Base-by-base conservation (phyloP, 92 coral and sea anemone species). In the Meandrina meandrites region DNA sequence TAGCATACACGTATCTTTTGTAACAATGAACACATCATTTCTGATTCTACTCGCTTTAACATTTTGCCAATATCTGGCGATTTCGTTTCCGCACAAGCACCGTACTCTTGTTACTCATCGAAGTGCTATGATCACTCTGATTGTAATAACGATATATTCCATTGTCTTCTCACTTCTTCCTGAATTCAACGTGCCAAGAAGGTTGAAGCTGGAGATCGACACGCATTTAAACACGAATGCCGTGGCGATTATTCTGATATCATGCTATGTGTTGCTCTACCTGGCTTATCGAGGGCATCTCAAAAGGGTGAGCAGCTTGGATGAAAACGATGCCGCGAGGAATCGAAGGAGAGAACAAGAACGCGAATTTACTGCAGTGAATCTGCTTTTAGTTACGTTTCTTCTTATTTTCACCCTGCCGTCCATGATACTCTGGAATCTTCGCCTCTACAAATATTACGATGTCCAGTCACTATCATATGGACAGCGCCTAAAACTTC, bases 341-440 rank as follows among this genome's bases (percentile, higher is more conserved):
- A 40, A 12, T 66, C 58, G 81, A 22, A 88, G 93, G 31, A 58
- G 67, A 22, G 83, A 56, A 37, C 86, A 81, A 21, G 84, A 79
- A 37, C 86, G 86, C 57, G 80, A 87, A 58, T 91, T 91, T 40
- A 91, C 93, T 3, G 56, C 86, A 3, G 72, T 71, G 17, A 91
- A 87, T 66, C 82, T 91, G 47, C 91, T 91, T 18, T 88, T 91
- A 32, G 93, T 88, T 28, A 86, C 90, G 2, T 91, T 91, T 79
- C 81, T 91, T 42, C 81, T 91, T 4, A n/a, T 91, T 6, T 91
- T 87, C 45, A 78, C 88, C 12, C 37, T 83, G 32, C 93, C 93
- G 10, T 86, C 88, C 36, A 62, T 79, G 1, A 60, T 91, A 17
- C 53, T 83, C 11, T 75, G 86, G 90, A 82, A 91, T 19, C 70